These are phyloP conservation scores for Labeo calbasu DNA, from an alignment of 2,797 vertebrate genomes.

Conservation along the genomic window DNA sequence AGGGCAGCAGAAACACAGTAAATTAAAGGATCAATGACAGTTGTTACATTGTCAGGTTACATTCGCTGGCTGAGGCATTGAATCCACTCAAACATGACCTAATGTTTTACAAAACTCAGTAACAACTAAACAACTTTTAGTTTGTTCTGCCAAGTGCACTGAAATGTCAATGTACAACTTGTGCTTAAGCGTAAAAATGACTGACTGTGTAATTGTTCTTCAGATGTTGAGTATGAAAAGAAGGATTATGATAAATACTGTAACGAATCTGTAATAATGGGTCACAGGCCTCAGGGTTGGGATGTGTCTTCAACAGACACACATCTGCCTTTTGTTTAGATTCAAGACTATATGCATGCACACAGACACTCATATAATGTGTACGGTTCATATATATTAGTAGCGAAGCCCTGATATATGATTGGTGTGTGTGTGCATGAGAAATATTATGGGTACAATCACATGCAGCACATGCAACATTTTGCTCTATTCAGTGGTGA, in stretches of 20 bases:
- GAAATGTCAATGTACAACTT: neutral
- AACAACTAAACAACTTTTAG: neutral
- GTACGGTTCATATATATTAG: neutral
- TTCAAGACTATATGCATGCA: neutral
- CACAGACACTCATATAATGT: neutral
- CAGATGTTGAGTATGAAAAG: neutral
- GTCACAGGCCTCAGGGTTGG: neutral
- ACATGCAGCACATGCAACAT: neutral
- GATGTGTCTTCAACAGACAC: neutral
- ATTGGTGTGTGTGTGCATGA: neutral
- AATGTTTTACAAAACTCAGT: neutral
- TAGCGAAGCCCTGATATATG: too few relatives aligned
- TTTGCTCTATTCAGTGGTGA: neutral
- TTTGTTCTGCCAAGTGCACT: neutral
- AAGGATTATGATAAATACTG: neutral
- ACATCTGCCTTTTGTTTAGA: neutral
- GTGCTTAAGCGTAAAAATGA: neutral
- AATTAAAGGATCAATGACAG: neutral
- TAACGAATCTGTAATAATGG: neutral
- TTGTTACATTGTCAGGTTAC: neutral
- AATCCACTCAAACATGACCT: neutral
- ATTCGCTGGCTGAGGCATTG: neutral
- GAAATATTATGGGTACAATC: too few relatives aligned
- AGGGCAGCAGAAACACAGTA: neutral
- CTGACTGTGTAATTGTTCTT: constrained; percentile 11